phyloP scores from a whole-genome alignment of 2,113 vertebrate genomes.

The Leucopternis melanops region DNA sequence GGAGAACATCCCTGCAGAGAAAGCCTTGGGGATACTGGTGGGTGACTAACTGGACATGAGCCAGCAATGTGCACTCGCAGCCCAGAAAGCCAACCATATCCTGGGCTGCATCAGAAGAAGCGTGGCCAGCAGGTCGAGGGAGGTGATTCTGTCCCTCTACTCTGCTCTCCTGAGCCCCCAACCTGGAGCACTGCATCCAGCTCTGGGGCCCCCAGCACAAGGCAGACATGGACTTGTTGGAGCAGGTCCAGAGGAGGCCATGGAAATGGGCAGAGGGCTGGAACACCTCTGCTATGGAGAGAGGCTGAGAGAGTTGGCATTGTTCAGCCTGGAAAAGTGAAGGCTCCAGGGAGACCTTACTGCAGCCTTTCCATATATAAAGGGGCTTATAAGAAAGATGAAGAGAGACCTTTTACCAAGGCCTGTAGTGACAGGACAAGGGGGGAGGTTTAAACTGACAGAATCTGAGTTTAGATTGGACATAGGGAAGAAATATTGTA shows the following conservation, averaged over 20 bases:
- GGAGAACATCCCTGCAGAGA: not conserved
- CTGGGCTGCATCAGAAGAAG: not conserved
- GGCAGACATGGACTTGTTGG: too few species aligned
- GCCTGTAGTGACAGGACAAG: not conserved
- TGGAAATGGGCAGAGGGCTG: too few species aligned
- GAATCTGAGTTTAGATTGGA: not conserved
- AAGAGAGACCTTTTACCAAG: not conserved
- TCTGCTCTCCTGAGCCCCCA: too few species aligned
- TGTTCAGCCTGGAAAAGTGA: too few species aligned
- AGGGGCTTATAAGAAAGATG: not conserved
- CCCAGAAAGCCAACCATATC: not conserved
- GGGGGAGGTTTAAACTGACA: not conserved
- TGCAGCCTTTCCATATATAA: too few species aligned
- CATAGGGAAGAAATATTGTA: not conserved
- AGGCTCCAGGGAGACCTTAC: too few species aligned
- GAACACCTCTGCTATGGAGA: too few species aligned
- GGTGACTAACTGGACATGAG: not conserved
- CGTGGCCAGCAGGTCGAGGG: not conserved
- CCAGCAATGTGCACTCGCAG: fast-evolving
- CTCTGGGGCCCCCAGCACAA: too few species aligned
- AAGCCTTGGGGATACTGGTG: not conserved
- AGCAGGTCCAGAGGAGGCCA: too few species aligned
- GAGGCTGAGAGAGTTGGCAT: too few species aligned
- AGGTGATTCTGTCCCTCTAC: not conserved
- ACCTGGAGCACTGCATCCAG: too few species aligned